Evolutionary conservation across 2,113 vertebrate genomes (phyloP).

Genomic region (Zosterops borbonicus): DNA sequence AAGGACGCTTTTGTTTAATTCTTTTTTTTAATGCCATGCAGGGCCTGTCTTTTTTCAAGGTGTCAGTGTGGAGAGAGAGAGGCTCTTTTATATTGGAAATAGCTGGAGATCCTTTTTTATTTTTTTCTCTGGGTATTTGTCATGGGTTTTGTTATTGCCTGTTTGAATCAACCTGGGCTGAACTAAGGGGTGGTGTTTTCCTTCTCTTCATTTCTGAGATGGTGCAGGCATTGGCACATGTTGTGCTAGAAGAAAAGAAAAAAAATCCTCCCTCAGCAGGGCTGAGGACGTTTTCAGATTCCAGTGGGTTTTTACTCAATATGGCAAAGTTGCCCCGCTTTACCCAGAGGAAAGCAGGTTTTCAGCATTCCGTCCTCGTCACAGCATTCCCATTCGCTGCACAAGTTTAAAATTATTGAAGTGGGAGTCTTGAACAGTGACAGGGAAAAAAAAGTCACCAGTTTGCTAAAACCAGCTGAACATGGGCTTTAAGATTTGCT

Average conservation of each 20-base stretch:
- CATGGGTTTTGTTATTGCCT: conserved; percentile 78
- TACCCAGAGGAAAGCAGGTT: conserved; percentile 65
- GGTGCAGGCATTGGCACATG: conserved; percentile 94
- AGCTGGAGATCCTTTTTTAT: conserved; percentile 64
- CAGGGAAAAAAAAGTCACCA: neutral
- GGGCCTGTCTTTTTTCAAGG: conserved; percentile 98
- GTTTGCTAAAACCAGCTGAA: neutral
- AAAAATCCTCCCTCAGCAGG: conserved; percentile 42
- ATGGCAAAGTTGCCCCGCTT: conserved; percentile 92
- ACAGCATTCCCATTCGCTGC: neutral
- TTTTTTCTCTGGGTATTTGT: conserved; percentile 66
- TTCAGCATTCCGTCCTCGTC: conserved; percentile 35
- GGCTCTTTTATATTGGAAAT: conserved; percentile 78
- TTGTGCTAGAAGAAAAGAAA: conserved; percentile 58
- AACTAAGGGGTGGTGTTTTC: conserved; percentile 67
- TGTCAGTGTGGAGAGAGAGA: conserved; percentile 79
- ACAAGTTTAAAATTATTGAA: neutral
- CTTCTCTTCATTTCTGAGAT: conserved; percentile 86
- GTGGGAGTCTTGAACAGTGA: neutral
- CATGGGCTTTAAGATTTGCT: neutral
- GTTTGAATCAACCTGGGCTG: conserved; percentile 76
- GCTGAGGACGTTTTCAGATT: conserved; percentile 79
- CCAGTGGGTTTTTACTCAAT: conserved; percentile 97
- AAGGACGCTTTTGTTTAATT: conserved; percentile 97
- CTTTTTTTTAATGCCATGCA: conserved; percentile 80